A percentile compares a stretch with the other conserved stretches of the same genome.
These are phyloP conservation scores for Ips nitidus DNA, from an alignment of 1,140 invertebrate species.

Conservation along the genomic window DNA sequence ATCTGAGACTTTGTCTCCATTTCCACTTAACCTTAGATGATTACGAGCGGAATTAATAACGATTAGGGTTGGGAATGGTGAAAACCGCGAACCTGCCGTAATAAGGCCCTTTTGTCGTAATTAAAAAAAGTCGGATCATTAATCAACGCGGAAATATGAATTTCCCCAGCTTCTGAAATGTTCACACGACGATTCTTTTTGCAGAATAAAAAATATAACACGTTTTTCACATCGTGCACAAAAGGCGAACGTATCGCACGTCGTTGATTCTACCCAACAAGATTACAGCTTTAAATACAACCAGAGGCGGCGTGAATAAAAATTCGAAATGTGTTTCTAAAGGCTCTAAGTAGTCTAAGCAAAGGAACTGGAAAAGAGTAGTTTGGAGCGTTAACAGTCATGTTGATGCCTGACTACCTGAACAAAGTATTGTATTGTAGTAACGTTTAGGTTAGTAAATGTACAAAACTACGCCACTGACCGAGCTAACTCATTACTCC, in stretches of 20 bases:
- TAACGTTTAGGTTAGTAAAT: too few species aligned
- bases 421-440: too few species aligned
- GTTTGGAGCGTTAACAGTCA: too few species aligned
- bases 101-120: neutral
- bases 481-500: constrained; percentile 19
- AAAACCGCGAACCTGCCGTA: too few species aligned
- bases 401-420: too few species aligned
- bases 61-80: neutral
- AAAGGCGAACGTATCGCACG: constrained; percentile 32
- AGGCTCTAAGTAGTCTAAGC: too few species aligned
- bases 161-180: neutral
- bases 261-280: constrained; percentile 19
- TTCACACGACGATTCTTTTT: constrained; percentile 27
- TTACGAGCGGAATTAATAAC: neutral
- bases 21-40: too few species aligned
- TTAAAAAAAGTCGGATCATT: neutral
- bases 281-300: constrained; percentile 30
- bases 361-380: too few species aligned
- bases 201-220: constrained; percentile 24
- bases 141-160: constrained; percentile 1
- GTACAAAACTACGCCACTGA: constrained; percentile 15
- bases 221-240: constrained; percentile 25
- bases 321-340: too few species aligned
- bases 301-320: constrained; percentile 6
- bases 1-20: too few species aligned